Percentiles rank a stretch among this genome's conserved stretches.
These are phyloP conservation scores for Aphelocoma coerulescens DNA, from an alignment of 2,113 vertebrate genomes.

Conservation along the genomic window DNA sequence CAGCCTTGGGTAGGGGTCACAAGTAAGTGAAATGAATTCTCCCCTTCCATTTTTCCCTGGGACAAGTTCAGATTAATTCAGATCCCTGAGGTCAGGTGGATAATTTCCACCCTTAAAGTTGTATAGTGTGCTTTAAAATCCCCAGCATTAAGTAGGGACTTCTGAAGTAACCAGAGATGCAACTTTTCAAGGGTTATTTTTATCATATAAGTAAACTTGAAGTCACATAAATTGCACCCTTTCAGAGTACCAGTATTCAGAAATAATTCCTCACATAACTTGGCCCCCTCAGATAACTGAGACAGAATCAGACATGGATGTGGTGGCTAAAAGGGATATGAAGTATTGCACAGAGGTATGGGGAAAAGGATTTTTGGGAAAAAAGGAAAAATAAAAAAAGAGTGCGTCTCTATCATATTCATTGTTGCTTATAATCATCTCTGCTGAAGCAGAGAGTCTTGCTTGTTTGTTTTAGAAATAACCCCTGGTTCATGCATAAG, in stretches of 20 bases:
- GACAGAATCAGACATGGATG: background rate
- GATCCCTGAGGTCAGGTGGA: background rate
- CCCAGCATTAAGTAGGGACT: background rate
- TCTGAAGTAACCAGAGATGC: background rate
- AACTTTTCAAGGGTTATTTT: background rate
- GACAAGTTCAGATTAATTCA: background rate
- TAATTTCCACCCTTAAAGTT: background rate
- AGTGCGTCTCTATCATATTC: background rate
- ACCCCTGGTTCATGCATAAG: background rate
- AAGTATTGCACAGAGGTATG: background rate
- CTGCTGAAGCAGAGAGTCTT: background rate
- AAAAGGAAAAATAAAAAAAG: background rate
- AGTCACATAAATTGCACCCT: background rate
- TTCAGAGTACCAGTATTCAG: background rate
- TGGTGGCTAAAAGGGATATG: background rate
- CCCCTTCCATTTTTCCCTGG: background rate
- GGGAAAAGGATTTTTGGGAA: background rate
- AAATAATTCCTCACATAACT: background rate
- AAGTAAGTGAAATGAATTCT: background rate
- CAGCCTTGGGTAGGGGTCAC: background rate
- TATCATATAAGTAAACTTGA: background rate
- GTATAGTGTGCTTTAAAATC: background rate
- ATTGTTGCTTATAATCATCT: background rate
- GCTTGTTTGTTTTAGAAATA: constrained; percentile 53
- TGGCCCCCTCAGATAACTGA: background rate